Evolutionary conservation across 2,888 invertebrate genomes (phyloP), one percentile per base, ranked within the genome.

Genomic region (Mythimna albipuncta): DNA sequence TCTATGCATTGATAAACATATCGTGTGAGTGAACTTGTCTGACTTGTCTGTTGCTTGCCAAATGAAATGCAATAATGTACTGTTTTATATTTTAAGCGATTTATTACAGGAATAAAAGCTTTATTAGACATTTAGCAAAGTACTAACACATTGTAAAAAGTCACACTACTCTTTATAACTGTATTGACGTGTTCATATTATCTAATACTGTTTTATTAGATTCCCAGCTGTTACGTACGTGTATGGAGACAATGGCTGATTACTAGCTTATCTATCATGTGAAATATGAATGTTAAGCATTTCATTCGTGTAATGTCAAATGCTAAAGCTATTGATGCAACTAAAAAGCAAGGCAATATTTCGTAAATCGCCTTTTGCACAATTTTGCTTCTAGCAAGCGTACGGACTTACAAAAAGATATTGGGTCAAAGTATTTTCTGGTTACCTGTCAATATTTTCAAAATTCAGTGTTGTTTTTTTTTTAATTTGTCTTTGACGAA

Each of bases 31-130:
- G 69, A 69, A 66, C 75, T 59, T 58, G 1, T 19, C n/a, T 3
- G 50, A 66, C 75, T 59, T 58, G 1, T 19, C n/a, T 3, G 50
- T 19, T 32, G 32, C 11, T 65, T 79, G 75, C 79, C 75, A 78
- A 78, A 59, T 59, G 10, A 41, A 65, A 35, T 50, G 35, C n/a
- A 65, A 69, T 0, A 69, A 41, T 19, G 9, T 61, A 64, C 67
- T 32, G 54, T 73, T 69, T 76, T 47, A 59, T 55, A 26, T 26
- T 54, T 63, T 21, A 55, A 35, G 38, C 3, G 58, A 77, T 77
- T 77, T 66, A 50, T 54, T 64, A n/a, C 9, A 44, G 3, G 9
- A 59, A 59, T 69, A 2, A 68, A 16, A 44, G 69, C 21, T 32
- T 52, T 55, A 21, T 26, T n/a, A 57, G 44, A 44, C 61, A 57